These are phyloP conservation scores for Brachionus rotundiformis DNA, from an alignment of 1,140 invertebrate species.

Conservation along the genomic window DNA sequence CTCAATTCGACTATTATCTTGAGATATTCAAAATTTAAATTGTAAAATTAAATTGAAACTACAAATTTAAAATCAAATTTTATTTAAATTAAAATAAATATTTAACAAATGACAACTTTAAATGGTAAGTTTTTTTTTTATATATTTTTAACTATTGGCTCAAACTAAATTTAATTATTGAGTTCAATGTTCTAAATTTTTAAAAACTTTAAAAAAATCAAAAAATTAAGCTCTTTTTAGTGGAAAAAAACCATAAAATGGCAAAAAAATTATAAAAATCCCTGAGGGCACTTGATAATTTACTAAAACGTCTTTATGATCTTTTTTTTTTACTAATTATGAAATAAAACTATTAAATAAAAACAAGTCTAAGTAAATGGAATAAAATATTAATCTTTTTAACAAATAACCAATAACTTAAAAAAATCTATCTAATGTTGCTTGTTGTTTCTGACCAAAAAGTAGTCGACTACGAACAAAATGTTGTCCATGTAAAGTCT, in stretches of 20 bases:
- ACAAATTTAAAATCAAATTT: conserved; percentile 29
- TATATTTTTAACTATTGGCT: conserved; percentile 19
- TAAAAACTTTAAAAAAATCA: neutral
- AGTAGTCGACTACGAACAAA: conserved; percentile 44
- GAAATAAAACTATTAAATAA: conserved; percentile 29
- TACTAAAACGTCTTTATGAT: conserved; percentile 12
- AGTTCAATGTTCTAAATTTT: conserved; percentile 15
- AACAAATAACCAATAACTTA: neutral
- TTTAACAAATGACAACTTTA: conserved; percentile 44
- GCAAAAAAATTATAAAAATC: conserved; percentile 37
- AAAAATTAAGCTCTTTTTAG: conserved; percentile 11
- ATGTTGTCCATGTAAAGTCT: conserved; percentile 34
- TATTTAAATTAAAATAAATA: conserved; percentile 49
- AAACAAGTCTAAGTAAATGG: conserved; percentile 19
- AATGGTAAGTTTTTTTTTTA: neutral
- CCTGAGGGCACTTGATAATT: conserved; percentile 26
- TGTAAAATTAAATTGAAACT: too few species aligned
- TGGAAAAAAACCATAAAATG: conserved; percentile 27
- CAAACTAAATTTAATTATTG: neutral
- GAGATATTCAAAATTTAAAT: too few species aligned
- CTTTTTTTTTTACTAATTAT: conserved; percentile 26
- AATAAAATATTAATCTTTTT: conserved; percentile 47
- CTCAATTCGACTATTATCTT: too few species aligned
- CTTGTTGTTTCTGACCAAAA: conserved; percentile 51
- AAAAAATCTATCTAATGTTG: conserved; percentile 32